Evolutionary conservation across 1,140 invertebrate species (phyloP).

Genomic region (Temnothorax longispinosus): DNA sequence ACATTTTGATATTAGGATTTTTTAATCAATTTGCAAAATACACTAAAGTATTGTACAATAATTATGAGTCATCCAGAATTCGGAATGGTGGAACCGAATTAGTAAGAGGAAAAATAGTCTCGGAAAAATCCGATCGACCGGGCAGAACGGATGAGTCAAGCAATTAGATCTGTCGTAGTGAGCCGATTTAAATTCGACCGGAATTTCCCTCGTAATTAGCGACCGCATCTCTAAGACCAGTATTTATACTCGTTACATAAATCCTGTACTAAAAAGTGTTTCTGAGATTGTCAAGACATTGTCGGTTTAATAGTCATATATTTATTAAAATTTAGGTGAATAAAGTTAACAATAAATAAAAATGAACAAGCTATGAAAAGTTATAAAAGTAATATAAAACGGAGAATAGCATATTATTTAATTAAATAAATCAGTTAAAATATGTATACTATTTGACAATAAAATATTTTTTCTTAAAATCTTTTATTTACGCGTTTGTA

Average conservation of each 20-base stretch:
- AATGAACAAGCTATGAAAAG: neutral
- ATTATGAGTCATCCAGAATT: slow-evolving; percentile 35
- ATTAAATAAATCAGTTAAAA: neutral
- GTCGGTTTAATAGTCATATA: neutral
- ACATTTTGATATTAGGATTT: neutral
- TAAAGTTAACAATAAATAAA: neutral
- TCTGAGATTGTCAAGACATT: neutral
- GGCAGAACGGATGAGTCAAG: slow-evolving; percentile 45
- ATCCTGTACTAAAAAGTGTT: neutral
- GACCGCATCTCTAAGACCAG: neutral
- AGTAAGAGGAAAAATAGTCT: slow-evolving; percentile 38
- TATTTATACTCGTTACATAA: neutral
- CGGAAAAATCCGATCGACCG: neutral
- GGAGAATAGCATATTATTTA: neutral
- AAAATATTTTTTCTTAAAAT: neutral
- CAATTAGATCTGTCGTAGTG: slow-evolving; percentile 70
- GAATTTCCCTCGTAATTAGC: slow-evolving; percentile 64
- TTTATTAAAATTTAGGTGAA: neutral
- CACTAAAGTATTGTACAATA: neutral
- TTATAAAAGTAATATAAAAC: neutral
- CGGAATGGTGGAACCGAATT: slow-evolving; percentile 18
- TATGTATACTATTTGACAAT: neutral
- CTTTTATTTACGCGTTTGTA: neutral
- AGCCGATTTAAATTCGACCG: slow-evolving; percentile 68
- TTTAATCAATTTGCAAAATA: neutral